Evolutionary conservation across 2,888 invertebrate genomes (phyloP), one percentile per base, ranked within the genome.

Genomic region (Pedicia rivosa): DNA sequence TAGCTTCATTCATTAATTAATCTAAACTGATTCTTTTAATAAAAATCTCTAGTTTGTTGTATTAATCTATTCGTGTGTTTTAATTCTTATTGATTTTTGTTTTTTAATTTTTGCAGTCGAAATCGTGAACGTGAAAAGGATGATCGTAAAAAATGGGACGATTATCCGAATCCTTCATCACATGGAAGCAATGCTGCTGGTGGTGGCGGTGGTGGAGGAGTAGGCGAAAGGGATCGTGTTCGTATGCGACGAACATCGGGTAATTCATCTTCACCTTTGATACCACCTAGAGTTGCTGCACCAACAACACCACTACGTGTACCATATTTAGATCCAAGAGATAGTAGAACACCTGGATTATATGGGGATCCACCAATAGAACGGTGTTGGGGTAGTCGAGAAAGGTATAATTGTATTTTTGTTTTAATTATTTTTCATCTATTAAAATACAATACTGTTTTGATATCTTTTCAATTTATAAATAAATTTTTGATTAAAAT

Each of bases 211-310:
- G 26, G 28, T 9, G 28, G 14, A 15, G 8, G 5, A 2, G 28
- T 7, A 12, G 3, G 30, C 44, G n/a, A n/a, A n/a, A n/a, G n/a
- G n/a, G n/a, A 43, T 20, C 38, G 44, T 13, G 47, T 40, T 42
- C 54, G 60, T 34, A 58, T 62, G 37, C 55, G 66, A 29, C 55
- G 65, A 41, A 62, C 61, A 27, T 62, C 63, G 20, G 48, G 53
- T 22, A 54, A 52, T 38, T 53, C 59, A 4, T 54, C 57, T 5
- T 50, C 54, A 5, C 47, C 50, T 30, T 16, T 37, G 25, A 24
- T 14, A 12, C n/a, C 38, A 15, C 48, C 52, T 12, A 52, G 56
- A 17, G 42, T 42, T 44, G 41, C 38, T 45, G 34, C 49, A 49
- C 31, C 44, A 48, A 41, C 49, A 49, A 19, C 47, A 50, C 5